A percentile compares a stretch with the other conserved stretches of the same genome.
Evolutionary conservation across 2,888 invertebrate genomes (phyloP).

Genomic region (Diaperis boleti): DNA sequence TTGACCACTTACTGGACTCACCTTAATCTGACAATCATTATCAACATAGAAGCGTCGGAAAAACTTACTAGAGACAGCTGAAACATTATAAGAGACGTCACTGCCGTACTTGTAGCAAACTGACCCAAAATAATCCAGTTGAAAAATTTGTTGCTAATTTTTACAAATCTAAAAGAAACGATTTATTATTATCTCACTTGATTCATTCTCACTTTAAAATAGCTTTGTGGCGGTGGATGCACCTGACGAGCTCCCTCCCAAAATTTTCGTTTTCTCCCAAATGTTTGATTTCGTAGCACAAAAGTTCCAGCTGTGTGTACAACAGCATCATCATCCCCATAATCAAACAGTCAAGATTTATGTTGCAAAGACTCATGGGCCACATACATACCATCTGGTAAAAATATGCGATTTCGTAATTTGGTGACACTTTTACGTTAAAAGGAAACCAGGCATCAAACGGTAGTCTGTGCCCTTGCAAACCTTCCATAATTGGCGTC

Average conservation of each 20-base stretch:
- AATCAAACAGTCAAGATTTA: background rate
- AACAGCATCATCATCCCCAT: background rate
- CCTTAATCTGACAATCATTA: slow-evolving; percentile 7
- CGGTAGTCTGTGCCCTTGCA: slow-evolving; percentile 4
- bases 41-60: background rate
- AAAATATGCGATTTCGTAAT: slow-evolving; percentile 42
- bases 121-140: slow-evolving; percentile 31
- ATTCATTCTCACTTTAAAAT: slow-evolving; percentile 8
- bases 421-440: slow-evolving; percentile 29
- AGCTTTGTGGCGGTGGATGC: slow-evolving; percentile 14
- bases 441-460: slow-evolving; percentile 47
- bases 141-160: slow-evolving; percentile 30
- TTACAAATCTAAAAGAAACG: slow-evolving; percentile 25
- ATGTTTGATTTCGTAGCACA: background rate
- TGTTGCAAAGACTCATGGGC: slow-evolving; percentile 1
- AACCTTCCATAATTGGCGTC: background rate
- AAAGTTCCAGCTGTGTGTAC: background rate
- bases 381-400: slow-evolving; percentile 34
- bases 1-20: slow-evolving; percentile 22
- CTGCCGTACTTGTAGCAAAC: slow-evolving; percentile 23
- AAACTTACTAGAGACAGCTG: slow-evolving; percentile 30
- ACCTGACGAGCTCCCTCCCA: background rate
- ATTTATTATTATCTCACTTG: background rate
- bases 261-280: background rate
- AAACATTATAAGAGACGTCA: slow-evolving; percentile 30